Conservation (phyloP, 2,888 invertebrate species). For the Sphinx pinastri region DNA sequence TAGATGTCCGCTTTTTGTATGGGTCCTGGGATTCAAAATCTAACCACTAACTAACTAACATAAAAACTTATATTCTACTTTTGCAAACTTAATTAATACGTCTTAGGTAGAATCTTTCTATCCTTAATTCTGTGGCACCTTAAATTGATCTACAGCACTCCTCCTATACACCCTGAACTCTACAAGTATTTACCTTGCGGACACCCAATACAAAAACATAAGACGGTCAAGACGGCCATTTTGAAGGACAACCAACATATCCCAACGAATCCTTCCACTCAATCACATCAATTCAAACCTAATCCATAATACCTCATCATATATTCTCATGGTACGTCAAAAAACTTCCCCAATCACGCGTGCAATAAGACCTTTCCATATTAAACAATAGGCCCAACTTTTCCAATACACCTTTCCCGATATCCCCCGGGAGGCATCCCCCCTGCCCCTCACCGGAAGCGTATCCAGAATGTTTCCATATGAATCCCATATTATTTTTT, state of each 20-base stretch:
- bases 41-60: no score
- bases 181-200: no score
- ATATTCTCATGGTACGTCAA: slow-evolving; percentile 16
- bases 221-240: no score
- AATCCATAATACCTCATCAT: slow-evolving; percentile 5
- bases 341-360: slow-evolving; percentile 20
- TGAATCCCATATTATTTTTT: slow-evolving; percentile 10
- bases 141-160: no score
- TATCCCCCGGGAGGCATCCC: slow-evolving; percentile 31
- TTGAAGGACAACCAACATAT: not conserved
- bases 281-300: not conserved
- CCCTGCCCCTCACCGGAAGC: not conserved
- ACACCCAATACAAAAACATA: no score
- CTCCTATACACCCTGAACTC: no score
- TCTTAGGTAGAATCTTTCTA: no score
- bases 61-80: no score
- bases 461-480: slow-evolving; percentile 6
- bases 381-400: slow-evolving; percentile 26
- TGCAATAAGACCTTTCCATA: slow-evolving; percentile 24
- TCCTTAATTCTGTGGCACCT: no score
- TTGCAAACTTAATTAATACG: no score
- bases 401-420: slow-evolving; percentile 31
- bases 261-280: not conserved
- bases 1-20: no score
- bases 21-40: no score